A percentile compares a stretch with the other conserved stretches of the same genome.
Conservation (phyloP, 2,797 vertebrate genomes). For the Notamacropus eugenii region DNA sequence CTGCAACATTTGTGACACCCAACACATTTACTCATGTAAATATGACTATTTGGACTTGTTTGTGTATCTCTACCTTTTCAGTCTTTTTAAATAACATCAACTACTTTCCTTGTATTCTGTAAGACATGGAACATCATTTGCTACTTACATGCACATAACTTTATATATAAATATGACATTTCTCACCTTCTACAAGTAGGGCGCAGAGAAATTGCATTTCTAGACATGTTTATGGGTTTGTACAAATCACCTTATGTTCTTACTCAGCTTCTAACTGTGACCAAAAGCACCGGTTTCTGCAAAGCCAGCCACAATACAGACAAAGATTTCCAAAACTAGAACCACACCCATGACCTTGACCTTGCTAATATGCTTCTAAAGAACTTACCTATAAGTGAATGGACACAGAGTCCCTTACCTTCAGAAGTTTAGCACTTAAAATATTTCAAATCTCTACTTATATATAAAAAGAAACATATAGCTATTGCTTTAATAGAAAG, state of each 20-base stretch:
- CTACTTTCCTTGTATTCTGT: not conserved
- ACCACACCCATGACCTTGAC: not conserved
- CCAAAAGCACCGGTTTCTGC: not conserved
- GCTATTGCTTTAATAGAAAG: accelerated
- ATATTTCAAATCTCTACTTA: not conserved
- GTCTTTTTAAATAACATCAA: too few species aligned
- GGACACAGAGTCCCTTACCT: not conserved
- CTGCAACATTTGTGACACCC: too few species aligned
- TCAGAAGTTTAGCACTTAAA: not conserved
- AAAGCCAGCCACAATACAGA: not conserved
- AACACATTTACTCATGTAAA: not conserved
- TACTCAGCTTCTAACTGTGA: not conserved
- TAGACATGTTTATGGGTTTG: not conserved
- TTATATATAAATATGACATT: not conserved
- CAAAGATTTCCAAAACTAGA: not conserved
- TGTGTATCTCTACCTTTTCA: too few species aligned
- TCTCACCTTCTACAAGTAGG: not conserved
- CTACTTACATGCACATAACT: not conserved
- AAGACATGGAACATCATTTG: not conserved
- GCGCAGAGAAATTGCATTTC: not conserved
- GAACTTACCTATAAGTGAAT: not conserved
- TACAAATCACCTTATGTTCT: not conserved
- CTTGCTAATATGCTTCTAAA: conserved; percentile 27
- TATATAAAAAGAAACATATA: not conserved
- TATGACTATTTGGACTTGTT: not conserved